A percentile compares a stretch with the other conserved stretches of the same genome.
These are phyloP conservation scores for Oncorhynchus tshawytscha DNA, from an alignment of 2,113 vertebrate species.

Conservation along the genomic window DNA sequence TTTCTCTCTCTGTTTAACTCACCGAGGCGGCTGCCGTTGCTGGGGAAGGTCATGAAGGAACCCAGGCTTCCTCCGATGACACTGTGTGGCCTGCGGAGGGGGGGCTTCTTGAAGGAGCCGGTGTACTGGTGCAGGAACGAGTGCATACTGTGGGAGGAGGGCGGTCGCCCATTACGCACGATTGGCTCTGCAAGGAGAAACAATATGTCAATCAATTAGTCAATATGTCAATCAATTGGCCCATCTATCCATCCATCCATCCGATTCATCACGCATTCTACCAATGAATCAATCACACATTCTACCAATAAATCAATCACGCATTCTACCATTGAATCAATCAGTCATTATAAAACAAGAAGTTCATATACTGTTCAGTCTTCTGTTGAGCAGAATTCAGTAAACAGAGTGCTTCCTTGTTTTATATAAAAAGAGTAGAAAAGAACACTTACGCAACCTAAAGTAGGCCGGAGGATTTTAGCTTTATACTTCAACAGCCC, in stretches of 20 bases:
- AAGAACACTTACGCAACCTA: too few species aligned
- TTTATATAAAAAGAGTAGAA: too few species aligned
- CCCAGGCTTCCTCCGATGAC: conserved; percentile 89
- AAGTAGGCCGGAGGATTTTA: too few species aligned
- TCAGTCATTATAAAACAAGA: too few species aligned
- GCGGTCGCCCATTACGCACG: conserved; percentile 88
- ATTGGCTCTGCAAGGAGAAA: conserved; percentile 75
- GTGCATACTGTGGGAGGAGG: conserved; percentile 89
- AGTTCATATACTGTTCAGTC: too few species aligned
- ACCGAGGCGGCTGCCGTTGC: conserved; percentile 90
- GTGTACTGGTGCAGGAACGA: conserved; percentile 91
- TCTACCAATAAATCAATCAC: too few species aligned
- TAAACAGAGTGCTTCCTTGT: too few species aligned
- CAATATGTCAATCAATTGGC: not conserved
- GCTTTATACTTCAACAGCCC: too few species aligned
- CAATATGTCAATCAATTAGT: not conserved
- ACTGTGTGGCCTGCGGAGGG: conserved; percentile 85
- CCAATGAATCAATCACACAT: too few species aligned
- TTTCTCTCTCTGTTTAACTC: conserved; percentile 48
- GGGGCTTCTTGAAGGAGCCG: conserved; percentile 89
- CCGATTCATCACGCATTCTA: not conserved
- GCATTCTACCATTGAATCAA: too few species aligned
- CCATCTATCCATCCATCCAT: not conserved
- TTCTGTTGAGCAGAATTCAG: too few species aligned
- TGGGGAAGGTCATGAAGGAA: conserved; percentile 90